Percentiles rank a stretch among this genome's conserved stretches.
Evolutionary conservation across 1,140 invertebrate species (phyloP).

Genomic region (Teleopsis dalmanni): DNA sequence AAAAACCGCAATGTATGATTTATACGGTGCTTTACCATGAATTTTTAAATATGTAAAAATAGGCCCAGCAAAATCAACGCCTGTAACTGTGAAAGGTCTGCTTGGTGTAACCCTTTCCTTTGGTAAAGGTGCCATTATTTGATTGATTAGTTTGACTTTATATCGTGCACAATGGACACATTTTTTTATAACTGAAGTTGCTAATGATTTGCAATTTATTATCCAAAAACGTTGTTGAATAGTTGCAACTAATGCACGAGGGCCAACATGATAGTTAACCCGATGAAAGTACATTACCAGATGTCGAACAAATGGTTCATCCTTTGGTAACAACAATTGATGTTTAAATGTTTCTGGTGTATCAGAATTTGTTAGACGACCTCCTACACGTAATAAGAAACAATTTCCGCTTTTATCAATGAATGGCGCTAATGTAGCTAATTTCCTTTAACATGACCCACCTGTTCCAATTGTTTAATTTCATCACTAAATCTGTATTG

Average conservation of each 20-base stretch:
- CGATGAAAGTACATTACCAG: neutral
- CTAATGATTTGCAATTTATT: neutral
- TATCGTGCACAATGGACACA: neutral
- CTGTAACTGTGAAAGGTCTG: neutral
- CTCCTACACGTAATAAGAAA: neutral
- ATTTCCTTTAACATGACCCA: no score
- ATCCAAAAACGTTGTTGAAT: neutral
- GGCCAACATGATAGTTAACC: neutral
- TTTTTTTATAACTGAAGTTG: neutral
- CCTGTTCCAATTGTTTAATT: no score
- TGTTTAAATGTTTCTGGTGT: neutral
- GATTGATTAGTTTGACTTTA: neutral
- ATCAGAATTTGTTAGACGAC: neutral
- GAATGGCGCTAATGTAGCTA: no score
- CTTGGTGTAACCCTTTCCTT: neutral
- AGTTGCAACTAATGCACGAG: neutral
- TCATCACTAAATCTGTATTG: no score
- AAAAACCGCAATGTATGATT: conserved; percentile 2
- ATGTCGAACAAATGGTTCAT: no score
- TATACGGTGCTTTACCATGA: neutral
- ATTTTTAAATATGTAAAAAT: neutral
- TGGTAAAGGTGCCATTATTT: conserved; percentile 2
- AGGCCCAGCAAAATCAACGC: conserved; percentile 3
- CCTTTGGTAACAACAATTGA: conserved; percentile 5
- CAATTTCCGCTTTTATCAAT: no score